Evolutionary conservation across 2,888 invertebrate species (phyloP).

Genomic region (Polymixis flavicincta): DNA sequence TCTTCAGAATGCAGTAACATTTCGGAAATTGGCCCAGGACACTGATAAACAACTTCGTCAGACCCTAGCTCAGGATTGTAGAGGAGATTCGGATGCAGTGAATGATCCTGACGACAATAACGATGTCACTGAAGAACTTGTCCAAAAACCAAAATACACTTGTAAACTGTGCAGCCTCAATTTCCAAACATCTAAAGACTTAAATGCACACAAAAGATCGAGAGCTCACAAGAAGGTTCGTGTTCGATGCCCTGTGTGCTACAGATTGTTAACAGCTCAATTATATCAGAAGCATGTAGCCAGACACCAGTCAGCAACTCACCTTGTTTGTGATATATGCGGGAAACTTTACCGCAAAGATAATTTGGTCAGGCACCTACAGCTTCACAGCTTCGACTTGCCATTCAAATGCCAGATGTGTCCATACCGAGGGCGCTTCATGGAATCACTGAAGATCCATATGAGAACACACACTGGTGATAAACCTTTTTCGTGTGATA

Average conservation of each 20-base stretch:
- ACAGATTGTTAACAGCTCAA: constrained; percentile 63
- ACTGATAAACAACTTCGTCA: constrained; percentile 70
- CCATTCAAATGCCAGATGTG: constrained; percentile 79
- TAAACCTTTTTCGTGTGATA: constrained; percentile 80
- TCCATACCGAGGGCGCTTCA: constrained; percentile 78
- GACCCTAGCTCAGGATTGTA: constrained; percentile 26
- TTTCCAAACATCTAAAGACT: constrained; percentile 64
- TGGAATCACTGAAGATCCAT: constrained; percentile 79
- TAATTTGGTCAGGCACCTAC: constrained; percentile 77
- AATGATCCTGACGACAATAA: neutral
- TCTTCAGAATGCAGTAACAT: constrained; percentile 74
- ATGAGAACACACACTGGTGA: constrained; percentile 79
- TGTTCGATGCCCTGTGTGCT: constrained; percentile 68
- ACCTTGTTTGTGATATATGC: constrained; percentile 79
- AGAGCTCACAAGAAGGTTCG: constrained; percentile 64
- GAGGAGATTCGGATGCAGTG: constrained; percentile 20
- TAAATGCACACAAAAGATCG: constrained; percentile 67
- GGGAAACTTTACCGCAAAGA: constrained; percentile 81
- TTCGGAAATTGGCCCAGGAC: constrained; percentile 76
- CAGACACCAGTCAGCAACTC: constrained; percentile 67
- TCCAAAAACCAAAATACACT: constrained; percentile 15
- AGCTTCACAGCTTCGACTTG: constrained; percentile 74
- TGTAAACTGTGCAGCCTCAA: constrained; percentile 61
- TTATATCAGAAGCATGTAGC: constrained; percentile 71
- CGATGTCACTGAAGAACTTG: constrained; percentile 10